Conservation (phyloP, 2,888 invertebrate genomes). For the Lamellibrachia columna region DNA sequence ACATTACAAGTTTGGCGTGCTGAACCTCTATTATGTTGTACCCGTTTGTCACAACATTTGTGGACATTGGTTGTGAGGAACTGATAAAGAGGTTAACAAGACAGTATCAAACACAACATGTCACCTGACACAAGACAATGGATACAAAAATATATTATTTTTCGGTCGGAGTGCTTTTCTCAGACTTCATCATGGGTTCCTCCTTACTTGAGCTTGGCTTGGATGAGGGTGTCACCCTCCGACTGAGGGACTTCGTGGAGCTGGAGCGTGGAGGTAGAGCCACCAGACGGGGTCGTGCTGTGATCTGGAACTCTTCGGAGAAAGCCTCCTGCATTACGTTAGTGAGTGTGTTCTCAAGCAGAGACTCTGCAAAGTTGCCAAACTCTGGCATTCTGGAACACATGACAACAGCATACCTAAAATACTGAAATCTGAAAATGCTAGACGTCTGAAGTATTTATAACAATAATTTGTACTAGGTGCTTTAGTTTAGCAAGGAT, state of each 20-base stretch:
- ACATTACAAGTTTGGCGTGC: too few species aligned
- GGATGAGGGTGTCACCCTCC: not conserved
- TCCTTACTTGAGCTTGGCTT: not conserved
- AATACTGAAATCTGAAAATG: not conserved
- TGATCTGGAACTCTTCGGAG: conserved; percentile 61
- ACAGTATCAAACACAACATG: not conserved
- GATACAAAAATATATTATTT: not conserved
- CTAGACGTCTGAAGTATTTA: not conserved
- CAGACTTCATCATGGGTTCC: not conserved
- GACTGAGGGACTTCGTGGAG: conserved; percentile 18
- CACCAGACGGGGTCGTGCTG: conserved; percentile 62
- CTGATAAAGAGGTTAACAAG: not conserved
- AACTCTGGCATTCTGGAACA: conserved; percentile 58
- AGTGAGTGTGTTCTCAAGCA: conserved; percentile 62
- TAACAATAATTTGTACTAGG: too few species aligned
- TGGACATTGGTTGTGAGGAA: not conserved
- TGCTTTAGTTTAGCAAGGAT: too few species aligned
- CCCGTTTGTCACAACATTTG: not conserved
- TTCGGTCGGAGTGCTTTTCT: not conserved
- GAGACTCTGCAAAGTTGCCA: conserved; percentile 54
- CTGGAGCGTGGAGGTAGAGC: conserved; percentile 57
- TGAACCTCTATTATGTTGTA: not conserved
- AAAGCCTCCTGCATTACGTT: conserved; percentile 64
- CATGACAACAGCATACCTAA: not conserved
- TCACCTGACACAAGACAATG: not conserved